Percentiles rank a stretch among this genome's conserved stretches.
These are phyloP conservation scores for Kryptolebias ocellatus DNA, from an alignment of 2,797 vertebrate species.

Conservation along the genomic window DNA sequence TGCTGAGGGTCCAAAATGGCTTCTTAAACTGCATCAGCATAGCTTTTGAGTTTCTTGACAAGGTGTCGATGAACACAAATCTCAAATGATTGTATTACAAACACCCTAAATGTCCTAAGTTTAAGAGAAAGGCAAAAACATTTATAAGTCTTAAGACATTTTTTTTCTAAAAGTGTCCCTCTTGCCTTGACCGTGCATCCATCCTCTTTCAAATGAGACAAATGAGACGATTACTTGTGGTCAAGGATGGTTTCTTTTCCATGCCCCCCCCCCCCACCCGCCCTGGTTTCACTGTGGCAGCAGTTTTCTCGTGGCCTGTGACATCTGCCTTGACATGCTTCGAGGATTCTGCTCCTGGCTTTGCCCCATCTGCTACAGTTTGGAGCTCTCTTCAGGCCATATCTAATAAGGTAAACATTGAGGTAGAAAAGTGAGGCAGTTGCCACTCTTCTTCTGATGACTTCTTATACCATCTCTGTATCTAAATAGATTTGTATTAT, in stretches of 20 bases:
- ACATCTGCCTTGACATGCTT: constrained; percentile 44
- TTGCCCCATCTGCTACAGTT: constrained; percentile 15
- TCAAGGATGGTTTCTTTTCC: constrained; percentile 26
- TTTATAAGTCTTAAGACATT: no score
- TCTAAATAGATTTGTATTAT: not conserved
- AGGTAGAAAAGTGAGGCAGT: constrained; percentile 6
- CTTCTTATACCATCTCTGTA: not conserved
- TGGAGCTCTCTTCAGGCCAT: constrained; percentile 14
- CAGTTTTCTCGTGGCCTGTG: constrained; percentile 24
- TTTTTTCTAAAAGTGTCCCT: not conserved
- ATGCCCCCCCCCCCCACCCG: constrained; percentile 14
- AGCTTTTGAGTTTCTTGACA: not conserved
- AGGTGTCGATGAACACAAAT: not conserved
- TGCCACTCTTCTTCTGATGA: not conserved
- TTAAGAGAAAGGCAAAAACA: no score
- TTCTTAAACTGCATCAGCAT: not conserved
- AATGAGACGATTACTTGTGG: constrained; percentile 31
- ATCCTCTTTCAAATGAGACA: constrained; percentile 25
- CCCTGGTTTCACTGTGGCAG: constrained; percentile 24
- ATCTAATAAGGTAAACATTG: constrained; percentile 28
- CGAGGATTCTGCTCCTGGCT: constrained; percentile 30
- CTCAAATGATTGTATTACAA: not conserved
- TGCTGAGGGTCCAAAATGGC: not conserved
- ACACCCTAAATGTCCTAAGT: not conserved
- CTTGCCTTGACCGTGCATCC: not conserved